Base-by-base conservation (phyloP, 2,888 invertebrate species). In the Drosophila kanekoi region DNA sequence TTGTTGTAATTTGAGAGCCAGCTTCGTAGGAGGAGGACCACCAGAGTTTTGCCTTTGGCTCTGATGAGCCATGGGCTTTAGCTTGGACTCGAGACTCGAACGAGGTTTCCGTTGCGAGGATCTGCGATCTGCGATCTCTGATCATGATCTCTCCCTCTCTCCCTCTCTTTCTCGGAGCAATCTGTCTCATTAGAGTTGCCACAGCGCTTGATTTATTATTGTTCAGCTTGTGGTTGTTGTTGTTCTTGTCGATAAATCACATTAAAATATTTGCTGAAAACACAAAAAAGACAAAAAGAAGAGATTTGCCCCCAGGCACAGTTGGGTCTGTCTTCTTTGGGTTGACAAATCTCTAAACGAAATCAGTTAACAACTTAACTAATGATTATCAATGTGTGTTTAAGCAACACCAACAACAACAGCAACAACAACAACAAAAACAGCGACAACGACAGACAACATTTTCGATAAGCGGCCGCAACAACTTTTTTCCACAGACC, bases 351-450 rank as follows among this genome's bases (percentile, higher is more conserved):
- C 86, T 86, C 76, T 79, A 87, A 86, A 65, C 71, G 87, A 63
- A 81, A 86, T 86, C 86, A 84, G 86, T 89, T 89, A 86, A 86
- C 86, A 87, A 87, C 89, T 89, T 85, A 86, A 86, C 86, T 86
- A 86, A 86, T 86, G 89, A 85, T 89, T 81, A 89, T 87, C 85
- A 77, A 72, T 82, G 80, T 82, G 73, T 74, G 74, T 66, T 85
- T 72, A 73, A 81, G 58, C 78, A 67, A 64, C 71, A 62, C 41
- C 54, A 63, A 67, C 77, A 66, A 60, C 47, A 62, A 57, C 62
- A 61, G 48, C 57, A 57, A 44, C 63, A 54, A 52, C 57, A 57
- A 44, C 63, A 54, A 52, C 57, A 57, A 44, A n/a, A n/a, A n/a
- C n/a, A n/a, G n/a, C n/a, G n/a, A n/a, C n/a, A n/a, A n/a, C n/a